Percentiles rank a stretch among this genome's conserved stretches.
Conservation (phyloP, 2,797 vertebrate species). For the Pangasius sanitwongsei region DNA sequence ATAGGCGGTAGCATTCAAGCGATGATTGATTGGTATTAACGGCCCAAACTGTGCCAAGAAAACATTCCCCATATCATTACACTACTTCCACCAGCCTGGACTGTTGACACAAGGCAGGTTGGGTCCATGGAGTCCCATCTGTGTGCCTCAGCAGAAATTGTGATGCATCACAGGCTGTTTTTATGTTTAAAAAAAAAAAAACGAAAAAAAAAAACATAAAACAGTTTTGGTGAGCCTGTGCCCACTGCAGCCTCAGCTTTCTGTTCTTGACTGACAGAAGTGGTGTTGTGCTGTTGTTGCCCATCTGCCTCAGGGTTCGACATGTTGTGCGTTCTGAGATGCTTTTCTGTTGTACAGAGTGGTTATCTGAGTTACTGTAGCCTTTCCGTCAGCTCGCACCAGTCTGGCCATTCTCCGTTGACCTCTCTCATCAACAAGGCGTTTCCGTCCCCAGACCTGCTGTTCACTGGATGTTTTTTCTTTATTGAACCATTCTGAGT, state of each 20-base stretch:
- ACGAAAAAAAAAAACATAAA: no score
- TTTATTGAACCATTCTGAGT: not conserved
- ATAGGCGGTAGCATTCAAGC: not conserved
- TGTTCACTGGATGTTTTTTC: not conserved
- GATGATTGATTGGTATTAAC: not conserved
- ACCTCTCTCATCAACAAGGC: not conserved
- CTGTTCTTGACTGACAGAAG: not conserved
- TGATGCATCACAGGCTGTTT: not conserved
- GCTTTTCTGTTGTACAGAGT: not conserved
- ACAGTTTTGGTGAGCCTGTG: not conserved
- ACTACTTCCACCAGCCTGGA: not conserved
- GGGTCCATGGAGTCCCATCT: not conserved
- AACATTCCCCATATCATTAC: not conserved
- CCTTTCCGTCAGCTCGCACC: not conserved
- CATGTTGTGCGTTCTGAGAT: not conserved
- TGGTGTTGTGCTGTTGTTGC: not conserved
- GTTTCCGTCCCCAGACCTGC: not conserved
- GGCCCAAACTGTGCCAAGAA: not conserved
- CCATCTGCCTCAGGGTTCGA: not conserved
- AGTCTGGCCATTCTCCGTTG: not conserved
- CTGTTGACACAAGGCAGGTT: not conserved
- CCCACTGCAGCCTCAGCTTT: not conserved
- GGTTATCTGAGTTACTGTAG: not conserved
- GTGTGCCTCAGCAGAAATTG: not conserved
- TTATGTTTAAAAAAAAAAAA: no score